Conservation (phyloP, 1,140 invertebrate genomes). For the Vollenhovia emeryi region DNA sequence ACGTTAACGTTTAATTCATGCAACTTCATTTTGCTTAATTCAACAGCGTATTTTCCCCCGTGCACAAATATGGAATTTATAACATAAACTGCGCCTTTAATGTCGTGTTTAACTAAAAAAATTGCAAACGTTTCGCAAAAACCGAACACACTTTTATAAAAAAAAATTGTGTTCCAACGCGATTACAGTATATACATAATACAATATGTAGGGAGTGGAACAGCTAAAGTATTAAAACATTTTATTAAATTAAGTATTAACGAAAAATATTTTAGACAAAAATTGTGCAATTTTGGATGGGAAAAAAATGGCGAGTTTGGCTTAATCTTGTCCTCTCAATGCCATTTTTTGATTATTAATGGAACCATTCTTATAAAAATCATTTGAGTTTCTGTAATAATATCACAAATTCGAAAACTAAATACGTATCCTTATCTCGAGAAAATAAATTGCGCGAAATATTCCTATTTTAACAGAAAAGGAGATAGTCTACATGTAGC, state of each 20-base stretch:
- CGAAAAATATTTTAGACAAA: background rate
- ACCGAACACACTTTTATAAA: background rate
- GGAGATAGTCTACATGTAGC: background rate
- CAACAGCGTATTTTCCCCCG: no score
- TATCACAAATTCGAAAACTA: background rate
- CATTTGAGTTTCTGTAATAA: background rate
- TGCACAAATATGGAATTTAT: background rate
- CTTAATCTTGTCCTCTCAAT: background rate
- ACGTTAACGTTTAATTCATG: no score
- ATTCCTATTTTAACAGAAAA: slow-evolving; percentile 8
- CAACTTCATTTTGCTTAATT: no score
- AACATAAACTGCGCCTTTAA: background rate
- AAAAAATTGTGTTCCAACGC: background rate
- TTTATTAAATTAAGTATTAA: background rate
- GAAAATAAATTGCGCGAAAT: slow-evolving; percentile 5
- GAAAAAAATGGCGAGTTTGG: background rate
- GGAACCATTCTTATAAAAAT: background rate
- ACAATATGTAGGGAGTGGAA: background rate
- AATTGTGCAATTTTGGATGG: background rate
- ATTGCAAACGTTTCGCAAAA: background rate
- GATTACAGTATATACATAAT: background rate
- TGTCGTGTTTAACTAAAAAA: background rate
- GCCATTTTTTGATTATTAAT: background rate
- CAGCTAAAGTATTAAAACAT: background rate
- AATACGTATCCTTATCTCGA: background rate